A percentile compares a stretch with the other conserved stretches of the same genome.
phyloP scores from a whole-genome alignment of 2,888 invertebrate species.

The Tridacna crocea region DNA sequence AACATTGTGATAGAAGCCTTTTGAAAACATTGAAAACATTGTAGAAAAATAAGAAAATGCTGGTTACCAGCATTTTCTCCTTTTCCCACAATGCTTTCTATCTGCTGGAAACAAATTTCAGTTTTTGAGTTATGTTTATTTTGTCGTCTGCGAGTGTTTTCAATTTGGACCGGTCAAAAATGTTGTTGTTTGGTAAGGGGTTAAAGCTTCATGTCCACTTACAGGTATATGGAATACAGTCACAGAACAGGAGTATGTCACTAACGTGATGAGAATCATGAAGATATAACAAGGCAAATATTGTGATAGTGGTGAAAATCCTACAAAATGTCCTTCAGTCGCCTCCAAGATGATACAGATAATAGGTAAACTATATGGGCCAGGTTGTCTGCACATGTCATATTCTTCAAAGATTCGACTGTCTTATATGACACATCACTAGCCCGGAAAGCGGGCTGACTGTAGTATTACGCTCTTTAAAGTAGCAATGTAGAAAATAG shows the following conservation, averaged over 20 bases:
- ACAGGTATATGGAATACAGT: not conserved
- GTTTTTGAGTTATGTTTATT: not conserved
- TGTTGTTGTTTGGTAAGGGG: not conserved
- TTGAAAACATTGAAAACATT: too few relatives aligned
- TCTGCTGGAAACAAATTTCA: too few relatives aligned
- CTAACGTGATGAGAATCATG: not conserved
- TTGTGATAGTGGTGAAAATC: not conserved
- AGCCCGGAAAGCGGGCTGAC: too few relatives aligned
- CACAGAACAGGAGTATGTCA: not conserved
- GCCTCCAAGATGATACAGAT: constrained; percentile 42
- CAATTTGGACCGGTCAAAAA: not conserved
- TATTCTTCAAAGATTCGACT: too few relatives aligned
- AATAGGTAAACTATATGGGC: constrained; percentile 30
- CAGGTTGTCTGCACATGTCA: not conserved
- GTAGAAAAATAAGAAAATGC: not conserved
- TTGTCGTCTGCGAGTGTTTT: not conserved
- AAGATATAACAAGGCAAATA: not conserved
- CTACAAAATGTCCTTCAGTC: constrained; percentile 50
- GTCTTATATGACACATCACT: too few relatives aligned
- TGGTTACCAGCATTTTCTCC: not conserved
- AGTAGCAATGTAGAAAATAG: too few relatives aligned
- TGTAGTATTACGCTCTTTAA: too few relatives aligned
- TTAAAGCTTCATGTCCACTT: not conserved
- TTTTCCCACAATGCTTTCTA: not conserved
- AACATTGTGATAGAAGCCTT: too few relatives aligned